Base-by-base conservation (phyloP, 2,888 invertebrate species). In the Sericinus montela region DNA sequence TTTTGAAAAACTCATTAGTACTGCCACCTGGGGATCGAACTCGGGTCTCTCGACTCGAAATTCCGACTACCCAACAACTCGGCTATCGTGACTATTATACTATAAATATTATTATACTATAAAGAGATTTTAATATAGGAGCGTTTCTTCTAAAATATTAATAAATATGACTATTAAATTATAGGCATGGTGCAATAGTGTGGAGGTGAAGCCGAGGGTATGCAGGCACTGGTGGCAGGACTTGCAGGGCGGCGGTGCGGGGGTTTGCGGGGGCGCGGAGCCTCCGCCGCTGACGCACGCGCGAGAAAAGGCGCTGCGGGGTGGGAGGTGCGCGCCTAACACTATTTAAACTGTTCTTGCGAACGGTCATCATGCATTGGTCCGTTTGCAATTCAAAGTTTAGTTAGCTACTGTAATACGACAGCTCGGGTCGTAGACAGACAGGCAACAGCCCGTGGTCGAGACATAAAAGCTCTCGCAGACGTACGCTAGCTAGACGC, bases 351-450 rank as follows among this genome's bases (percentile, higher is more conserved):
- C 89, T 90, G 90, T 89, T 90, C 90, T 89, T 88, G 79, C 90
- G 88, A 90, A 86, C 88, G 88, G 90, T 86, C 88, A 88, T 87
- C 89, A 91, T 91, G 90, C 92, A 92, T 92, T 92, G 91, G 91
- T 91, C 90, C 91, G 91, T 91, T 92, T 91, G 91, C 91, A 90
- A 90, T 89, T 91, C 89, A 86, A 80, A 90, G 89, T 90, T 91
- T 90, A 91, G 91, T 86, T 89, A 83, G 88, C 86, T 80, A 80
- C 77, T 79, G 89, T 89, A 89, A 83, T 89, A 80, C 87, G 87
- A 80, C 82, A 80, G 87, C 85, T 82, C 72, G 65, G 82, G 85
- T 87, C 85, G 78, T 75, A 81, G 90, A 87, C 90, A 90, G 89
- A 90, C 90, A 82, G 90, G 88, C 86, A 78, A 68, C 72, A 80